Evolutionary conservation across 2,113 vertebrate genomes (phyloP).

Genomic region (Apodemus speciosus): DNA sequence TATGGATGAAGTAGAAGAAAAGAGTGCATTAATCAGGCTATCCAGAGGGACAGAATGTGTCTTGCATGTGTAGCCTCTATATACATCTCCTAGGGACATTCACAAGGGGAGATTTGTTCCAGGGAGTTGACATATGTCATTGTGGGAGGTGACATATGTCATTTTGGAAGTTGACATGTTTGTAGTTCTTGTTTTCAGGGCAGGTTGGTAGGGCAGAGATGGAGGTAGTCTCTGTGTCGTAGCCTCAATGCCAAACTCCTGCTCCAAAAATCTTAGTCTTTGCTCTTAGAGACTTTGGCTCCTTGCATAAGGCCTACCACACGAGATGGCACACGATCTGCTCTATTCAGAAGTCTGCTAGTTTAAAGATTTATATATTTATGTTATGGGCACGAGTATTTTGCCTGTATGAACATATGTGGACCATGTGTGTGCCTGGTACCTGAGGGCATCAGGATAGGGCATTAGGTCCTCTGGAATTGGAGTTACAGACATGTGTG

Average conservation of each 20-base stretch:
- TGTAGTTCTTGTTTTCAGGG: neutral
- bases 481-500: neutral
- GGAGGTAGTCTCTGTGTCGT: neutral
- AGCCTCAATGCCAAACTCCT: neutral
- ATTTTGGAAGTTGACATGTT: neutral
- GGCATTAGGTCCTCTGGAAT: neutral
- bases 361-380: neutral
- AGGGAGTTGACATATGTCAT: neutral
- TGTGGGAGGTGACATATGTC: neutral
- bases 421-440: neutral
- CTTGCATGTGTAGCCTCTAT: neutral
- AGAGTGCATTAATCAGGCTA: neutral
- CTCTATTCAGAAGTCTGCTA: neutral
- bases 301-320: neutral
- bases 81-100: neutral
- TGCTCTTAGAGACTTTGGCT: neutral
- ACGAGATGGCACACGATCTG: neutral
- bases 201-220: neutral
- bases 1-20: neutral
- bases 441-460: neutral
- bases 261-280: neutral
- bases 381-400: neutral
- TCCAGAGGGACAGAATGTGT: neutral
- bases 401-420: neutral
- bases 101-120: neutral